Base-by-base conservation (phyloP, 2,113 vertebrate species). In the Malaclemys terrapin region DNA sequence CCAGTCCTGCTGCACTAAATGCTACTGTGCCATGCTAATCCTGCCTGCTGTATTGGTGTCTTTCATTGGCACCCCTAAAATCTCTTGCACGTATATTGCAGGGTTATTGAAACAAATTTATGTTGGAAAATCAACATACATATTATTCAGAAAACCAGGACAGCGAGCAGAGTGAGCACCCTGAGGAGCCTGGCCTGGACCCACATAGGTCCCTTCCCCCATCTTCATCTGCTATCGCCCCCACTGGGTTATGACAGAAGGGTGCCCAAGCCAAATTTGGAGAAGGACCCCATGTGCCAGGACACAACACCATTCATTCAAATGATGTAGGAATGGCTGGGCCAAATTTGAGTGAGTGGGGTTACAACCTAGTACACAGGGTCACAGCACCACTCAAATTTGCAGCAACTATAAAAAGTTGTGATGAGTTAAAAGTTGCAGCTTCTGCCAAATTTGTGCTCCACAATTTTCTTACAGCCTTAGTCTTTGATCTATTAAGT, bases 1-100 rank as follows among this genome's bases (percentile, higher is more conserved):
- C 94, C 93, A 96, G 95, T 10, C 80, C 89, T 35, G 56, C 19
- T 9, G 24, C 10, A 3, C 80, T 50, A 95, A 93, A 96, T 95
- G 97, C 93, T 84, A 1, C 54, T 89, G 45, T 85, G 5, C 89
- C 2, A 78, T 1, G 94, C 93, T 94, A 93, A 89, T 94, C 62
- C 95, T 95, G 95, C 93, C 42, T 53, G 29, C 96, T 38, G 94
- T 42, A 83, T 10, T 91, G 45, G 25, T 78, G 24, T 76, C 72
- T 14, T 47, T 2, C 69, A 0, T 0, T 0, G 16, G 1, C 83
- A 17, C 53, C 86, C 83, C 83, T 8, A 81, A 35, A 62, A 27
- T 62, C 81, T 22, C 93, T 12, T 53, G 82, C 50, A 0, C 38
- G 12, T 92, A 95, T 96, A 27, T 95, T 94, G 91, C 87, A 92